Evolutionary conservation across 2,797 vertebrate species (phyloP), one percentile per base, ranked within the genome.

Genomic region (Epinephelus malabaricus): DNA sequence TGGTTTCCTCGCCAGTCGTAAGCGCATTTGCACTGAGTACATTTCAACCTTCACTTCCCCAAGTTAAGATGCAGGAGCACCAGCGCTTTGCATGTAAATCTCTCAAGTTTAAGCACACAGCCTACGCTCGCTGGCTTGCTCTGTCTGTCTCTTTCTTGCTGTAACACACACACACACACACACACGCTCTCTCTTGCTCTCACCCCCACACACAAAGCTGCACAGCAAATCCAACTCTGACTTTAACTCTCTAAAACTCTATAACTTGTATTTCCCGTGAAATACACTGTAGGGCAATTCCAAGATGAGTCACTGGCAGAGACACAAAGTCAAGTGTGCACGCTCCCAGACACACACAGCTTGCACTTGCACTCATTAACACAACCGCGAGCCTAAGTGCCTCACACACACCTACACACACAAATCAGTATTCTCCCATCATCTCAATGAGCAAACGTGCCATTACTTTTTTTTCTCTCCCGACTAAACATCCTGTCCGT

Each of bases 11-110:
- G 80, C 87, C 82, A 78, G 84, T 92, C 85, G 70, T 94, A 92
- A 92, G 89, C 88, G 85, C 89, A 91, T 94, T 95, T 94, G 88
- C 89, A 85, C 81, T 60, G 84, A 91, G 90, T 88, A 90, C 91
- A 94, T 94, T 95, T 95, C 92, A 94, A 89, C 92, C 91, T 93
- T 88, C 88, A 86, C 91, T 91, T 92, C 92, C 87, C 85, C 85
- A 86, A 92, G 76, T 93, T 93, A 95, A 94, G 92, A 93, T 87
- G 86, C 89, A 87, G 85, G 73, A 86, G 85, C 90, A 86, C 72
- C 86, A 14, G 83, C 70, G 85, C 92, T 93, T 91, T 90, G 89
- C 90, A 94, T 94, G 92, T 91, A 94, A 95, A 95, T 94, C 92
- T 92, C 87, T 73, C 75, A 85, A 91, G 74, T 90, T 92, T 90